Evolutionary conservation across 2,113 vertebrate genomes (phyloP).

Genomic region (Ceyx cyanopectus): DNA sequence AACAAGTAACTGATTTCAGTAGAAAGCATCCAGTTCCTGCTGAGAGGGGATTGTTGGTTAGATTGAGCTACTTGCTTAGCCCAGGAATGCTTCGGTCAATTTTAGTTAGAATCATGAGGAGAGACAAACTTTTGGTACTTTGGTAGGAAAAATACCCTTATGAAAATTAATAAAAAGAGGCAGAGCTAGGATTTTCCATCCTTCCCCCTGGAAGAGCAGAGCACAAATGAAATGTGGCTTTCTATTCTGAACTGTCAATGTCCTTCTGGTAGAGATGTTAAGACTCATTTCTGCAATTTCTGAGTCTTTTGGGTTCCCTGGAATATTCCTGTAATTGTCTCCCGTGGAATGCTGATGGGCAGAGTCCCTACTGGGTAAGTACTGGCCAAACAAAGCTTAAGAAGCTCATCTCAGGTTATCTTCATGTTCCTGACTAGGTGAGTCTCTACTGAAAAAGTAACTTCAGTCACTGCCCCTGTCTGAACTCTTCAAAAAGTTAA

Average conservation of each 20-base stretch:
- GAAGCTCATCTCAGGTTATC: not conserved
- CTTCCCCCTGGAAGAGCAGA: not conserved
- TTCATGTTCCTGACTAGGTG: not conserved
- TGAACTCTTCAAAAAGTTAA: not conserved
- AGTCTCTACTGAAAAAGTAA: not conserved
- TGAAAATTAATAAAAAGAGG: not conserved
- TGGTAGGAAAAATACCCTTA: not conserved
- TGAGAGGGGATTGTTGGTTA: not conserved
- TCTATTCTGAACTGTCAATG: not conserved
- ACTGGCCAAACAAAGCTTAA: not conserved
- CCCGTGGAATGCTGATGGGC: rapidly evolving
- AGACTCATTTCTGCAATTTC: not conserved
- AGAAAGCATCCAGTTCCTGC: not conserved
- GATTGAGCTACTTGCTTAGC: not conserved
- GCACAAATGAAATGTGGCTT: not conserved
- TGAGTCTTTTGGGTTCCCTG: not conserved
- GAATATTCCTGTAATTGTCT: rapidly evolving
- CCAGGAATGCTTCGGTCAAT: not conserved
- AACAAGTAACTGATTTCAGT: not conserved
- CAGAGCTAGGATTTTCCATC: not conserved
- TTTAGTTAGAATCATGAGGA: not conserved
- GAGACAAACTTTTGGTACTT: not conserved
- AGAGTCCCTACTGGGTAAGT: not conserved
- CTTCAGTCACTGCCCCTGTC: not conserved
- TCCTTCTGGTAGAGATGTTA: not conserved